Percentiles rank a stretch among this genome's conserved stretches.
phyloP scores from a whole-genome alignment of 2,888 invertebrate species.

The Andrena praecox region DNA sequence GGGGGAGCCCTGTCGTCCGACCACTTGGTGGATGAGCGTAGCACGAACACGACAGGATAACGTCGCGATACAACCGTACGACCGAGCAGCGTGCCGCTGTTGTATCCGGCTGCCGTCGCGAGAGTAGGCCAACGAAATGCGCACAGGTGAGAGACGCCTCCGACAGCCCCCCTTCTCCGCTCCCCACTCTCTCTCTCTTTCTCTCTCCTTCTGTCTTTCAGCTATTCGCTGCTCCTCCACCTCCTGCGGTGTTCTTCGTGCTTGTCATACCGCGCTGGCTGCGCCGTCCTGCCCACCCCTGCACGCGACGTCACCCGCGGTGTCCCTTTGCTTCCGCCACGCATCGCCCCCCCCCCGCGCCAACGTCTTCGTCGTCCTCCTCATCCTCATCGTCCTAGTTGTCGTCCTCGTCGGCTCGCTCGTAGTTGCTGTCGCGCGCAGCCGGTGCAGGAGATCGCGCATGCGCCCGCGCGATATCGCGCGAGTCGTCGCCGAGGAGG shows the following conservation, averaged over 20 bases:
- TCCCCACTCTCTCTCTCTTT: constrained; percentile 30
- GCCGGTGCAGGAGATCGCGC: constrained; percentile 48
- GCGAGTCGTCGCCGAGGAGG: constrained; percentile 37
- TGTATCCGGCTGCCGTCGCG: constrained; percentile 68
- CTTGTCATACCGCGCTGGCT: constrained; percentile 40
- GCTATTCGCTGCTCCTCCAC: constrained; percentile 17
- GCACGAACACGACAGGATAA: constrained; percentile 2
- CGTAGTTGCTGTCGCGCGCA: neutral
- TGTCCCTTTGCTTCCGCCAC: constrained; percentile 39
- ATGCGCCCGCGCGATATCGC: constrained; percentile 58
- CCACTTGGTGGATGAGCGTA: too few species aligned
- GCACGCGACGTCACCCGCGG: constrained; percentile 4
- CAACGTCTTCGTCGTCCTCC: constrained; percentile 28
- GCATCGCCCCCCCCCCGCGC: neutral
- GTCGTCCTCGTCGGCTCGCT: neutral
- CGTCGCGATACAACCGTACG: constrained; percentile 42
- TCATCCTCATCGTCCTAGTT: neutral
- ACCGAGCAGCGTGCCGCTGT: constrained; percentile 50
- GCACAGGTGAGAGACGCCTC: constrained; percentile 78
- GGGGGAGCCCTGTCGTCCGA: too few species aligned
- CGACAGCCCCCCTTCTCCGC: constrained; percentile 42
- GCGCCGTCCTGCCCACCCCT: constrained; percentile 40
- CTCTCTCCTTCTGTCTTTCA: neutral
- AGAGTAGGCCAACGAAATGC: constrained; percentile 79
- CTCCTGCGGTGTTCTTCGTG: constrained; percentile 24